Percentiles rank a stretch among this genome's conserved stretches.
These are phyloP conservation scores for Amiota mariae DNA, from an alignment of 2,888 invertebrate genomes.

Conservation along the genomic window DNA sequence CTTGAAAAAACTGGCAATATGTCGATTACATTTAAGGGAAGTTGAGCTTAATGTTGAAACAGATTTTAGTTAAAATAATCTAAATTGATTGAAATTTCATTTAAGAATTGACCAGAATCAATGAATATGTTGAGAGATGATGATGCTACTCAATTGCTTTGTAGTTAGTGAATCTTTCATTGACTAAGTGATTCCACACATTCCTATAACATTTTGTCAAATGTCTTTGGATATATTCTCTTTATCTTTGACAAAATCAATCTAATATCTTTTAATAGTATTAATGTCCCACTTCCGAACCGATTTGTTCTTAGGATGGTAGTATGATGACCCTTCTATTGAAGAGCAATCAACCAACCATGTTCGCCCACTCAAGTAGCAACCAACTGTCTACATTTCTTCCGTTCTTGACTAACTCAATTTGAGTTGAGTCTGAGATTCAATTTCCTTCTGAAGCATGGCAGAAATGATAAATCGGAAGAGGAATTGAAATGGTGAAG, in stretches of 20 bases:
- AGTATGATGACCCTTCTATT: background rate
- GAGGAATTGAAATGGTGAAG: too few species aligned
- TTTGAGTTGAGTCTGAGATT: slow-evolving; percentile 20
- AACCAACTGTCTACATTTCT: slow-evolving; percentile 11
- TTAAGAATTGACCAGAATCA: too few species aligned
- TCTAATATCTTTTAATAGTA: slow-evolving; percentile 9
- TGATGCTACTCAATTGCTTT: too few species aligned
- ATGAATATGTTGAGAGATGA: too few species aligned
- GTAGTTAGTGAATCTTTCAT: too few species aligned
- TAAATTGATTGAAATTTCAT: background rate
- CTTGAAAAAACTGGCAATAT: too few species aligned
- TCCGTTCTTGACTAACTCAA: slow-evolving; percentile 19
- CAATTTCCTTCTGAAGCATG: slow-evolving; percentile 16
- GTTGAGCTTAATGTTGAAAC: background rate
- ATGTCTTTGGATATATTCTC: too few species aligned
- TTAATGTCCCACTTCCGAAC: background rate
- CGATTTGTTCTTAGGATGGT: background rate
- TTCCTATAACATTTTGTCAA: too few species aligned
- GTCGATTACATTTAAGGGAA: too few species aligned
- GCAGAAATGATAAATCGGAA: too few species aligned
- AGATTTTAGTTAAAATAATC: background rate
- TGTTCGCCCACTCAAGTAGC: background rate
- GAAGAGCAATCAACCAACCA: background rate
- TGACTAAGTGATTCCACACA: too few species aligned
- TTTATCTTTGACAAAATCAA: slow-evolving; percentile 12